Conservation (phyloP, 1,140 invertebrate species). For the Polypedilum pembai region DNA sequence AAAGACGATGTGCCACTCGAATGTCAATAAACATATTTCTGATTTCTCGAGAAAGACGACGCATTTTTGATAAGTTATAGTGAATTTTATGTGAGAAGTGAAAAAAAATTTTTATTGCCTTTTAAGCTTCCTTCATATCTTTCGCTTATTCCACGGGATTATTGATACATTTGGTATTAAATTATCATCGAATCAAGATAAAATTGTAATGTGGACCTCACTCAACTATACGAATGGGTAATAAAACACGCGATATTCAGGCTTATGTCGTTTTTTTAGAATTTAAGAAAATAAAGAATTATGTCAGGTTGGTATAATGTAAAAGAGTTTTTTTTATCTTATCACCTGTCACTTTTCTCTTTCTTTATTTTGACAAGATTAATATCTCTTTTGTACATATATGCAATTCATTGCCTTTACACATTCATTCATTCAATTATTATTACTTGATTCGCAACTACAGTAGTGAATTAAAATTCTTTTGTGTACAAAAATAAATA, state of each 20-base stretch:
- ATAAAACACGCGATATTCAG: not conserved
- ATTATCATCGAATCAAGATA: not conserved
- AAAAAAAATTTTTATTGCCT: not conserved
- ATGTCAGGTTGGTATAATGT: not conserved
- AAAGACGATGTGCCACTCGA: not conserved
- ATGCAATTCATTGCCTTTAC: no score
- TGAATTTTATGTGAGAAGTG: not conserved
- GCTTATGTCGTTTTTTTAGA: not conserved
- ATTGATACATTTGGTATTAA: not conserved
- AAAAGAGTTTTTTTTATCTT: not conserved
- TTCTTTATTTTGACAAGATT: no score
- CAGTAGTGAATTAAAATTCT: no score
- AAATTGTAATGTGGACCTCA: not conserved
- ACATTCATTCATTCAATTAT: no score
- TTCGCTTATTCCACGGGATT: not conserved
- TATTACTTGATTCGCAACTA: no score
- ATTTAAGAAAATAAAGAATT: not conserved
- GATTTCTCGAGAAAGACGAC: not conserved
- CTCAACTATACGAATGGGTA: not conserved
- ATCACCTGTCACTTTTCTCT: no score
- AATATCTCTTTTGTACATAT: no score
- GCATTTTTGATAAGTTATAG: not conserved
- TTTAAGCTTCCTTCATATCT: not conserved
- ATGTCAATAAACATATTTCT: not conserved
- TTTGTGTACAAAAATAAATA: no score